Evolutionary conservation across 1,140 invertebrate genomes (phyloP), one percentile per base, ranked within the genome.

Genomic region (Elymnias hypermnestra): DNA sequence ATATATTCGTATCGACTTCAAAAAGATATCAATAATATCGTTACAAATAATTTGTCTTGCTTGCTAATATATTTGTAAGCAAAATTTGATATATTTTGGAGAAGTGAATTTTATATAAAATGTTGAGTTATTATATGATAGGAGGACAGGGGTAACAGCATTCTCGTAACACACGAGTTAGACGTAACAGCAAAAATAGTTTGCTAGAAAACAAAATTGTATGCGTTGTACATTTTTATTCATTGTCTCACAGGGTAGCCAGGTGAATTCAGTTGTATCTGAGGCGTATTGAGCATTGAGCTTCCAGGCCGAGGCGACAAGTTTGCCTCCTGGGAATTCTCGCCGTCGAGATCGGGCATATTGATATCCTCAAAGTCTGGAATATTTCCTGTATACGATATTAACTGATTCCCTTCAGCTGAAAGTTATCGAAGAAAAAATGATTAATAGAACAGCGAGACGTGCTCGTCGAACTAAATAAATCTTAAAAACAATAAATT

Each of bases 331-430:
- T 73, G 67, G 35, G 72, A 71, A 40, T 64, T 61, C 15, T 84
- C 83, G 9, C 52, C 71, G 55, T 83, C 79, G 53, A 85, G 50
- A 21, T 78, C 72, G 12, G 76, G 69, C 52, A 84, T 68, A 51
- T 31, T 60, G 53, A 87, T 83, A 63, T 87, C 81, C 53, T 81
- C 84, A 71, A 87, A 83, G 70, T 83, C 82, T 66, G 85, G 79
- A 72, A 82, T 76, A 76, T 77, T 77, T 51, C 76, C 72, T 71
- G 81, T 81, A 78, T 87, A 87, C 63, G 84, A 87, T 40, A 87
- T 87, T 65, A 87, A 66, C 72, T 87, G 82, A 83, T 81, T 85
- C 63, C 69, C 78, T 68, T 85, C 79, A 72, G 70, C 82, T 85
- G 79, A 83, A 85, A 83, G 58, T 71, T 67, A 58, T 64, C 71